Evolutionary conservation across 2,113 vertebrate genomes (phyloP).

Genomic region (Ancistrus triradiatus): DNA sequence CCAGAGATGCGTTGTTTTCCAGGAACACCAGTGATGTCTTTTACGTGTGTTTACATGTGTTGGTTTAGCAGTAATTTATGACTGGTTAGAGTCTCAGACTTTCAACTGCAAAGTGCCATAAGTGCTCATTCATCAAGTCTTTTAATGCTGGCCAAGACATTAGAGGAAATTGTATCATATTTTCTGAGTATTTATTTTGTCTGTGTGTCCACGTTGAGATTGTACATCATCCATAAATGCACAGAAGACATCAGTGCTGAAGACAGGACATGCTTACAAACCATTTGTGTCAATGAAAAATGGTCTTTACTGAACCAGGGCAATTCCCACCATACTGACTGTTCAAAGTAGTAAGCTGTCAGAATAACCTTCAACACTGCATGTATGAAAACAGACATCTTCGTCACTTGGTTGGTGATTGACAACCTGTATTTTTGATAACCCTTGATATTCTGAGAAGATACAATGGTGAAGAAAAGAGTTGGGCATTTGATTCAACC

Average conservation of each 20-base stretch:
- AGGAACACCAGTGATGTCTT: too few relatives aligned
- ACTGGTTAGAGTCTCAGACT: constrained; percentile 3
- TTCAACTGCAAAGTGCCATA: constrained; percentile 3
- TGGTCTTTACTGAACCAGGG: not conserved
- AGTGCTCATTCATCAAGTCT: constrained; percentile 16
- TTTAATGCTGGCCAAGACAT: constrained; percentile 15
- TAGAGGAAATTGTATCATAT: too few relatives aligned
- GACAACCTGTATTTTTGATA: not conserved
- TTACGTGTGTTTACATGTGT: constrained; percentile 31
- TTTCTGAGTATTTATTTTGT: too few relatives aligned
- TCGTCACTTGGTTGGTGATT: constrained; percentile 1
- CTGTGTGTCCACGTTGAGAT: too few relatives aligned
- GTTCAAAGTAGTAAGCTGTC: not conserved
- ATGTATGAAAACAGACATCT: not conserved
- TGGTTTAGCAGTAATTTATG: constrained; percentile 24
- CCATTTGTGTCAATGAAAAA: not conserved
- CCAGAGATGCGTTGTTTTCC: too few relatives aligned
- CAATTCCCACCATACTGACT: not conserved
- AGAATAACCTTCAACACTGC: not conserved
- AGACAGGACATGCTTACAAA: not conserved
- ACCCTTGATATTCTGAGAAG: too few relatives aligned
- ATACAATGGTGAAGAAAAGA: too few relatives aligned
- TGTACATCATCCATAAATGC: too few relatives aligned
- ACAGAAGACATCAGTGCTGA: too few relatives aligned
- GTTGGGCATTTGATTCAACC: too few relatives aligned